These are phyloP conservation scores for Regulus satrapa DNA, from an alignment of 2,113 vertebrate species.

Conservation along the genomic window DNA sequence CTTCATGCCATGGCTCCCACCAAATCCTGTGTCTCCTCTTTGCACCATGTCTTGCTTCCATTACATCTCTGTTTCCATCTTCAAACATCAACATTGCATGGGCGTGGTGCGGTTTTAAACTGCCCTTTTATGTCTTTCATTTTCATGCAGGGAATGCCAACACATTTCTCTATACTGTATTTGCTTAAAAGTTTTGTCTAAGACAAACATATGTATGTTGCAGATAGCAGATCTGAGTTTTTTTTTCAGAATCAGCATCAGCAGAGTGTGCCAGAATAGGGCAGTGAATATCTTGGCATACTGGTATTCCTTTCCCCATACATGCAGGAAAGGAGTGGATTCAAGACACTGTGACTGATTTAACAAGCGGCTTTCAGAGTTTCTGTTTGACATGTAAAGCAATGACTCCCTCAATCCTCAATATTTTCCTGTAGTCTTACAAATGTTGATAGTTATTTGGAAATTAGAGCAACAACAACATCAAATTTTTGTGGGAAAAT, in stretches of 20 bases:
- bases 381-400: background rate
- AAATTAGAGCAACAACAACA: background rate
- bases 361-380: background rate
- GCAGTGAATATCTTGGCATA: background rate
- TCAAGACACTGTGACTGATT: background rate
- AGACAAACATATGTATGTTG: background rate
- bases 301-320: background rate
- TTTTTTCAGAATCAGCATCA: background rate
- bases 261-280: background rate
- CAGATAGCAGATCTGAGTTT: background rate
- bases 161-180: background rate
- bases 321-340: background rate
- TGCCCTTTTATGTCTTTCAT: background rate
- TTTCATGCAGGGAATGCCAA: background rate
- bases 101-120: background rate
- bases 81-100: background rate
- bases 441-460: background rate
- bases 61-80: background rate
- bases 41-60: background rate
- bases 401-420: background rate
- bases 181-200: background rate
- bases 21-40: background rate
- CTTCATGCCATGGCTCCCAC: background rate
- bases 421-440: background rate
- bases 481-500: background rate